Percentiles rank a stretch among this genome's conserved stretches.
Evolutionary conservation across 1,140 invertebrate genomes (phyloP).

Genomic region (Orchestia grillus): DNA sequence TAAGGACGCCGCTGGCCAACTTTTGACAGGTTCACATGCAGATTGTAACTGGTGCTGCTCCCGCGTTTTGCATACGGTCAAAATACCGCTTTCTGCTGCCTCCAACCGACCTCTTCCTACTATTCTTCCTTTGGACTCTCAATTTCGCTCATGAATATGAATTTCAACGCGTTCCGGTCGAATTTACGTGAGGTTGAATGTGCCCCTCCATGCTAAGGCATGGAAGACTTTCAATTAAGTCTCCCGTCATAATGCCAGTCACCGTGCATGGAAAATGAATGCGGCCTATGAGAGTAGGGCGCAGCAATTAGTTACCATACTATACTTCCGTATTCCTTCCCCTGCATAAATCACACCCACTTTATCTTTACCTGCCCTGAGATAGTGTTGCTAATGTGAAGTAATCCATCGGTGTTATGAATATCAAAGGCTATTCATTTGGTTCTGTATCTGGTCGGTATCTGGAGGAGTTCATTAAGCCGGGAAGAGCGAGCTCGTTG

Average conservation of each 20-base stretch:
- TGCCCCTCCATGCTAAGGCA: background rate
- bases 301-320: background rate
- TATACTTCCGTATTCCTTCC: background rate
- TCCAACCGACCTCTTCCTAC: background rate
- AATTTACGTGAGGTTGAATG: background rate
- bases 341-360: background rate
- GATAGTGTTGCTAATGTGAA: slow-evolving; percentile 16
- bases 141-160: slow-evolving; percentile 21
- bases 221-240: background rate
- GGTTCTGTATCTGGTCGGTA: slow-evolving; percentile 22
- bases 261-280: background rate
- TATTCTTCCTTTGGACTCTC: background rate
- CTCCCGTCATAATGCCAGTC: background rate
- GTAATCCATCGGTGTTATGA: slow-evolving; percentile 11
- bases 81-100: slow-evolving; percentile 32
- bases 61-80: slow-evolving; percentile 39
- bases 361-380: background rate
- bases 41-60: slow-evolving; percentile 38
- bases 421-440: slow-evolving; percentile 18
- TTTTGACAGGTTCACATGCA: slow-evolving; percentile 56
- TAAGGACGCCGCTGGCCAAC: slow-evolving; percentile 47
- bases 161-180: background rate
- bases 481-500: slow-evolving; percentile 34
- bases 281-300: background rate
- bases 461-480: slow-evolving; percentile 38